Conservation (phyloP, 92 coral and sea anemone species). For the Epizoanthus illoricatus region DNA sequence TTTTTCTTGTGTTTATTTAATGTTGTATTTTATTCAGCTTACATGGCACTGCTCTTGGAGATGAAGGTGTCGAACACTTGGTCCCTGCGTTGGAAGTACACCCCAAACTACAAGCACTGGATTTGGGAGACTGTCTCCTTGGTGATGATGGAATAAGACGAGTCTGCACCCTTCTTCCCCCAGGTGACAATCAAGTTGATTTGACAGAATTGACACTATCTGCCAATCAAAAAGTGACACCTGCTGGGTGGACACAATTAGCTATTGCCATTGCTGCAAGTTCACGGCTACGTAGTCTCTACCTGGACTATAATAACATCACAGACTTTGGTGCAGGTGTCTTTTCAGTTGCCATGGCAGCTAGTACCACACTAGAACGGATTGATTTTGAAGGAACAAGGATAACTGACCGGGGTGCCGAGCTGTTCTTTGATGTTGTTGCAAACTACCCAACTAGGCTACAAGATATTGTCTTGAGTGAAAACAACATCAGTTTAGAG, state of each 20-base stretch:
- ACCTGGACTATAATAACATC: constrained; percentile 83
- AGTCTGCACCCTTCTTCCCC: constrained; percentile 80
- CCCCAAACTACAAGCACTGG: constrained; percentile 86
- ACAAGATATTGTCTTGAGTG: constrained; percentile 80
- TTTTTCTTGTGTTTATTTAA: neutral
- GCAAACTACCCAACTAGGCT: constrained; percentile 81
- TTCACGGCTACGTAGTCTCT: constrained; percentile 66
- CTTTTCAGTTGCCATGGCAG: constrained; percentile 93
- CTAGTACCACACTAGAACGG: constrained; percentile 71
- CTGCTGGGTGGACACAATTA: constrained; percentile 90
- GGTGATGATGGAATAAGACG: constrained; percentile 91
- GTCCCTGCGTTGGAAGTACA: constrained; percentile 81
- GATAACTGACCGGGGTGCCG: constrained; percentile 85
- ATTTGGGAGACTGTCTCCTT: constrained; percentile 92
- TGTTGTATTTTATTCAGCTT: constrained; percentile 51
- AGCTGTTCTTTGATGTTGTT: constrained; percentile 73
- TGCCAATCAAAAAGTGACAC: constrained; percentile 78
- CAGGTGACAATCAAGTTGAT: constrained; percentile 62
- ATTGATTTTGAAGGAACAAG: constrained; percentile 93
- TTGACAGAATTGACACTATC: constrained; percentile 79
- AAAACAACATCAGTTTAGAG: constrained; percentile 83
- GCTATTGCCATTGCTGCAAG: constrained; percentile 97
- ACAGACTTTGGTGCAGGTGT: constrained; percentile 95
- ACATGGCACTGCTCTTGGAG: constrained; percentile 90
- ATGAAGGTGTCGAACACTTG: constrained; percentile 82